These are phyloP conservation scores for Myiotriccus ornatus DNA, from an alignment of 2,797 vertebrate genomes.

Conservation along the genomic window DNA sequence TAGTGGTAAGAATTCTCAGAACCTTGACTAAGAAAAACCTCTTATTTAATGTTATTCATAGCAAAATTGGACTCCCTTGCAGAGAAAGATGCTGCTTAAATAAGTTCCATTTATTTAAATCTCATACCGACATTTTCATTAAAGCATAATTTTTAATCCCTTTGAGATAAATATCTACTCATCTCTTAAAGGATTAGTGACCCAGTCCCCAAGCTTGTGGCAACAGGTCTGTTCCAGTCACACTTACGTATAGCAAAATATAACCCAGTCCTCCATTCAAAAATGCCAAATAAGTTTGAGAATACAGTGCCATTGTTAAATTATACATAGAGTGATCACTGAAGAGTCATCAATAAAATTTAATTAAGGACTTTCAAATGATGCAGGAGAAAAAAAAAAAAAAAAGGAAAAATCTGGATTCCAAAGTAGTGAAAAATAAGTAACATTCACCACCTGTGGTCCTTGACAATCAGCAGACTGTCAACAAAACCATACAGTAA, in stretches of 20 bases:
- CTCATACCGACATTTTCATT: neutral
- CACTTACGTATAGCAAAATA: neutral
- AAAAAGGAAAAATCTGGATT: conserved; percentile 9
- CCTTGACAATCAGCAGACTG: conserved; percentile 43
- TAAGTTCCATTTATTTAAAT: neutral
- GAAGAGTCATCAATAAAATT: neutral
- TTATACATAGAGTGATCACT: neutral
- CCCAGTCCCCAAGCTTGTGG: neutral
- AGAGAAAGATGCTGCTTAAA: neutral
- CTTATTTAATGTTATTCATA: neutral
- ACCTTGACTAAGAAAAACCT: neutral
- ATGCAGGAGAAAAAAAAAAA: neutral
- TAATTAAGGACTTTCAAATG: neutral
- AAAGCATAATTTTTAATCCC: neutral
- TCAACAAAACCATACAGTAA: conserved; percentile 15
- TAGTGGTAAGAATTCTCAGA: neutral
- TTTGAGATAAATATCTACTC: neutral
- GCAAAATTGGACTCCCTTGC: neutral
- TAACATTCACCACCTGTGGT: conserved; percentile 16
- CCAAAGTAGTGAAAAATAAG: conserved; percentile 3
- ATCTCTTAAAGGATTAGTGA: neutral
- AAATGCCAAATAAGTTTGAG: neutral
- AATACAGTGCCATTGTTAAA: neutral
- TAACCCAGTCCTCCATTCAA: neutral
- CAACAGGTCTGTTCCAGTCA: neutral